Conservation (phyloP, 2,797 vertebrate genomes). For the Malurus splendens region DNA sequence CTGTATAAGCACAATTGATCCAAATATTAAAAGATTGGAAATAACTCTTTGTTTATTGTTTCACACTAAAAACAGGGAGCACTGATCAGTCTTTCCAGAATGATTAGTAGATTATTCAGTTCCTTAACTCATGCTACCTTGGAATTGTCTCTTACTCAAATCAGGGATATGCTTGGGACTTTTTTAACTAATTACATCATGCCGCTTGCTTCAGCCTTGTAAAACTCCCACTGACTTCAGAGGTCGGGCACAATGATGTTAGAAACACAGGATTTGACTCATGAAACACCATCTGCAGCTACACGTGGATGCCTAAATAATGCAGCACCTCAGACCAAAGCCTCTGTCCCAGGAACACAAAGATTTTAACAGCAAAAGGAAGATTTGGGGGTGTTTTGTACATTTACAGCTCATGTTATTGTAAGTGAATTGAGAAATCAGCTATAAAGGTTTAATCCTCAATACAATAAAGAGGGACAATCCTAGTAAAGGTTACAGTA, state of each 20-base stretch:
- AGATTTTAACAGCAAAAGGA: not conserved
- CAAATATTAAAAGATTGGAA: not conserved
- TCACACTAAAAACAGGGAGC: not conserved
- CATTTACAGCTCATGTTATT: not conserved
- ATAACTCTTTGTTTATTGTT: not conserved
- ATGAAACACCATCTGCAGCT: not conserved
- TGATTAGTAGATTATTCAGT: not conserved
- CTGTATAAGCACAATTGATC: not conserved
- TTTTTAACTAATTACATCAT: not conserved
- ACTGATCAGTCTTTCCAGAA: not conserved
- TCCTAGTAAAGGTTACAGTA: not conserved
- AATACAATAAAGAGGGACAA: not conserved
- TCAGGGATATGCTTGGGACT: rapidly evolving
- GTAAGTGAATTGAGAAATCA: not conserved
- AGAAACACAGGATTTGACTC: not conserved
- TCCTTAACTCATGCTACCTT: not conserved
- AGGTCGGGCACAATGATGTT: not conserved
- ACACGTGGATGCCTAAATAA: not conserved
- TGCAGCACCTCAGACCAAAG: not conserved
- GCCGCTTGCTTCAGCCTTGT: not conserved
- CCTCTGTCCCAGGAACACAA: not conserved
- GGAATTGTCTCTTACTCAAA: not conserved
- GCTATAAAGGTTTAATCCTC: not conserved
- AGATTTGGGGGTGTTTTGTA: not conserved
- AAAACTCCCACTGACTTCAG: not conserved